These are phyloP conservation scores for Caenorhabditis japonica DNA, from an alignment of 2,888 invertebrate species.

Conservation along the genomic window DNA sequence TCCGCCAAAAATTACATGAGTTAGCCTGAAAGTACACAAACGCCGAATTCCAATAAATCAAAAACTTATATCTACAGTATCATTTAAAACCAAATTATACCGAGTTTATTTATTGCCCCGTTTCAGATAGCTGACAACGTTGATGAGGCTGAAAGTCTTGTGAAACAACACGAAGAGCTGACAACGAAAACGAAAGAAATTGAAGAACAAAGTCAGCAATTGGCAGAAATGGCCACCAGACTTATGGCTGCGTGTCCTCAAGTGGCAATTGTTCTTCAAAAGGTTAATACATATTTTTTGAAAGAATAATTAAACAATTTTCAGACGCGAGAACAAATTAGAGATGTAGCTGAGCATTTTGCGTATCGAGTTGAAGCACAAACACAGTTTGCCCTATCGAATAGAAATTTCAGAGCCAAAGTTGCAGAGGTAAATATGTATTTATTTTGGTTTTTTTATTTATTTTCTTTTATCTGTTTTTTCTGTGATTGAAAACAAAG, in stretches of 20 bases:
- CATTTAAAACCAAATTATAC: too few relatives aligned
- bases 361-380: slow-evolving; percentile 85
- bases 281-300: slow-evolving; percentile 50
- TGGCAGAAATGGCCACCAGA: slow-evolving; percentile 84
- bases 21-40: too few relatives aligned
- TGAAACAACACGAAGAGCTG: slow-evolving; percentile 85
- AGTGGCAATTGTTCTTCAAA: slow-evolving; percentile 82
- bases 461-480: background rate
- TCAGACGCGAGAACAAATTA: slow-evolving; percentile 87
- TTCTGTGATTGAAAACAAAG: background rate
- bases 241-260: slow-evolving; percentile 79
- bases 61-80: too few relatives aligned
- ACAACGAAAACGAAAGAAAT: slow-evolving; percentile 81
- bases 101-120: too few relatives aligned
- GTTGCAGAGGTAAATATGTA: slow-evolving; percentile 83
- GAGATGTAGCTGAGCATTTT: slow-evolving; percentile 86
- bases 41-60: too few relatives aligned
- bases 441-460: too few relatives aligned
- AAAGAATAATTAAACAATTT: background rate
- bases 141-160: slow-evolving; percentile 85
- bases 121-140: slow-evolving; percentile 55
- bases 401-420: slow-evolving; percentile 85
- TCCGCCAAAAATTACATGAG: too few relatives aligned
- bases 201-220: slow-evolving; percentile 86
- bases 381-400: slow-evolving; percentile 84